Evolutionary conservation across 2,888 invertebrate genomes (phyloP).

Genomic region (Lagria hirta): DNA sequence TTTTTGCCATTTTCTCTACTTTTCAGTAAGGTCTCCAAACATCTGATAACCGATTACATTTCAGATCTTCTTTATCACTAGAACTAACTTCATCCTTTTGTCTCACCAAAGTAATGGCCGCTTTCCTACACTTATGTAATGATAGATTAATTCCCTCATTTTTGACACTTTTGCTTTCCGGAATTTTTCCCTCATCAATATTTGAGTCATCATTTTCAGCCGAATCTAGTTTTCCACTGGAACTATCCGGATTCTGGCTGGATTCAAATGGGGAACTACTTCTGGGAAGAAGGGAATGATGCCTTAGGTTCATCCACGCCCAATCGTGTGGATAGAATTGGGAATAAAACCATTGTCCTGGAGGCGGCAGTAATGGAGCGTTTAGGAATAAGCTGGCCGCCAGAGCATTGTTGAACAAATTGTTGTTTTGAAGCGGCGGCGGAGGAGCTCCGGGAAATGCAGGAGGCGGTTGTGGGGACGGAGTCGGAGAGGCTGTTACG

Average conservation of each 20-base stretch:
- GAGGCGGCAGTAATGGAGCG: conserved; percentile 72
- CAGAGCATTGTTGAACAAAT: conserved; percentile 59
- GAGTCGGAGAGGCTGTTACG: conserved; percentile 65
- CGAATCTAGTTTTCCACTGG: conserved; percentile 42
- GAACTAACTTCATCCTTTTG: conserved; percentile 54
- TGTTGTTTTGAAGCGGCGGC: conserved; percentile 50
- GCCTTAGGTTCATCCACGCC: conserved; percentile 63
- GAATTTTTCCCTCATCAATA: conserved; percentile 22
- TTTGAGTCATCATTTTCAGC: conserved; percentile 35
- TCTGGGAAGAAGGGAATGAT: conserved; percentile 36
- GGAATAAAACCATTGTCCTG: conserved; percentile 77
- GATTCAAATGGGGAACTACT: conserved; percentile 34
- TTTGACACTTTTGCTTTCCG: conserved; percentile 20
- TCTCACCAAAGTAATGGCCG: conserved; percentile 49
- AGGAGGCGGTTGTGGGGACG: conserved; percentile 57
- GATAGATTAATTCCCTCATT: conserved; percentile 50
- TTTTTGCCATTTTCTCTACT: neutral
- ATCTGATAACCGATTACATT: conserved; percentile 61
- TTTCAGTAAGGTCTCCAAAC: conserved; percentile 76
- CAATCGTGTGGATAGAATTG: conserved; percentile 74
- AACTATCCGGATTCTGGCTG: conserved; percentile 40
- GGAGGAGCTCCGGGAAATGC: conserved; percentile 49
- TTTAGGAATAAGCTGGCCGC: conserved; percentile 76
- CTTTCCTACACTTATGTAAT: conserved; percentile 47
- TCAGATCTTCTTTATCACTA: conserved; percentile 43